These are phyloP conservation scores for Tachysurus vachellii DNA, from an alignment of 2,113 vertebrate genomes.

Conservation along the genomic window DNA sequence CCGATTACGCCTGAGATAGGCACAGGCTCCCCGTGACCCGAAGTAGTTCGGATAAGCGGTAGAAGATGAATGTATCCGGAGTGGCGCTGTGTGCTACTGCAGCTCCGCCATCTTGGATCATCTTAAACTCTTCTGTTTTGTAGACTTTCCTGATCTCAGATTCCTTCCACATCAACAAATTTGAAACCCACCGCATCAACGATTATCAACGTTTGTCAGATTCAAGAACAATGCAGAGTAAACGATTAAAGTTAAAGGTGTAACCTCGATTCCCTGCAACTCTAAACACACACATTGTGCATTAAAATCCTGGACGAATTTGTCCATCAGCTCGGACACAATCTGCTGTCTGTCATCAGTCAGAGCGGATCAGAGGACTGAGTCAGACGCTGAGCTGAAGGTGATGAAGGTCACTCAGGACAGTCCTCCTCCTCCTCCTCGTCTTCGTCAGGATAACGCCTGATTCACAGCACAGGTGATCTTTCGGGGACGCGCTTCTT, in stretches of 20 bases:
- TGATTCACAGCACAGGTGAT: conserved; percentile 20
- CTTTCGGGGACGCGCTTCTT: neutral
- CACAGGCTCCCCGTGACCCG: no score
- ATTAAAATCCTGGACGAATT: neutral
- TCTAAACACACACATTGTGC: neutral
- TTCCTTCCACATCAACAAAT: no score
- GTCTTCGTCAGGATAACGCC: neutral
- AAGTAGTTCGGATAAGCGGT: no score
- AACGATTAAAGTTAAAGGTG: neutral
- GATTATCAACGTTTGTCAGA: no score
- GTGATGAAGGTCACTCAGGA: conserved; percentile 15
- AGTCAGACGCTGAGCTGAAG: conserved; percentile 6
- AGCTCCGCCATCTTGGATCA: no score
- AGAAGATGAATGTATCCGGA: no score
- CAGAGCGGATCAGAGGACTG: neutral
- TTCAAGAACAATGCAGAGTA: no score
- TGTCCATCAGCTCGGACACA: neutral
- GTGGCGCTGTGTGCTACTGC: no score
- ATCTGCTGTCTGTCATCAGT: neutral
- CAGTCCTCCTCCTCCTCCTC: neutral
- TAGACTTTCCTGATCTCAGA: no score
- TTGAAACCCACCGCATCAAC: no score
- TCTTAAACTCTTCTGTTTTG: no score
- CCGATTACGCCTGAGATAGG: no score
- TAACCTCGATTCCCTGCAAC: neutral